Percentiles rank a stretch among this genome's conserved stretches.
Evolutionary conservation across 37 sponge, comb jelly and placozoan genomes (phyloP).

Genomic region (Theonella swinhoei): DNA sequence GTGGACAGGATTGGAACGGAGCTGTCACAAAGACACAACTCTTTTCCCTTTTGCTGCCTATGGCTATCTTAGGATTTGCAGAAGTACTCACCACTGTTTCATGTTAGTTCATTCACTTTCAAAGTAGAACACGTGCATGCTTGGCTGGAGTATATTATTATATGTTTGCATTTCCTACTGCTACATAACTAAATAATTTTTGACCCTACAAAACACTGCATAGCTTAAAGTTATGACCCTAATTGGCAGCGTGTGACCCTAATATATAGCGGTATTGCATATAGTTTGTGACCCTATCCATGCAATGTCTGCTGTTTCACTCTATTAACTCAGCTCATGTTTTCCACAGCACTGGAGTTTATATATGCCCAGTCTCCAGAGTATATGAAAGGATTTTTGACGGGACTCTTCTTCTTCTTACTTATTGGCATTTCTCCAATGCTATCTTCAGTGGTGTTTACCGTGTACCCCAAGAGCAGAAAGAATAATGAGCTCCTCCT

Average conservation of each 20-base stretch:
- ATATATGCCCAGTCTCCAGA: conserved; percentile 17
- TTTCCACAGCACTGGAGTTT: conserved; percentile 31
- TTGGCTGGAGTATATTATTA: too few relatives aligned
- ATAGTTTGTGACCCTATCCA: too few relatives aligned
- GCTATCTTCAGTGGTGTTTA: not conserved
- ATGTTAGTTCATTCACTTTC: conserved; percentile 1
- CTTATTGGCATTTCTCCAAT: conserved; percentile 31
- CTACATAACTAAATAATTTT: too few relatives aligned
- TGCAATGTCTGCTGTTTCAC: not conserved
- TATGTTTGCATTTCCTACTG: not conserved
- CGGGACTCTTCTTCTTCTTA: conserved; percentile 46
- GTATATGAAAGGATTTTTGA: conserved; percentile 36
- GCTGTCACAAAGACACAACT: not conserved
- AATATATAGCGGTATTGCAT: too few relatives aligned
- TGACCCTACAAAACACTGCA: too few relatives aligned
- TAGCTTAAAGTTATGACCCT: too few relatives aligned
- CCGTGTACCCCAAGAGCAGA: not conserved
- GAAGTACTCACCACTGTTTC: conserved; percentile 17
- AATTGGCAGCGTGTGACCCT: too few relatives aligned
- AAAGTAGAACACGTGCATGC: too few relatives aligned
- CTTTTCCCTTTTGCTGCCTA: conserved; percentile 16
- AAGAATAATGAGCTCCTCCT: not conserved
- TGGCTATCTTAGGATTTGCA: conserved; percentile 3
- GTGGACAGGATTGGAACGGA: not conserved
- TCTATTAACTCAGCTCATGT: too few relatives aligned